Percentiles rank a stretch among this genome's conserved stretches.
phyloP scores from a whole-genome alignment of 2,797 vertebrate species.

The Pipistrellus pygmaeus region DNA sequence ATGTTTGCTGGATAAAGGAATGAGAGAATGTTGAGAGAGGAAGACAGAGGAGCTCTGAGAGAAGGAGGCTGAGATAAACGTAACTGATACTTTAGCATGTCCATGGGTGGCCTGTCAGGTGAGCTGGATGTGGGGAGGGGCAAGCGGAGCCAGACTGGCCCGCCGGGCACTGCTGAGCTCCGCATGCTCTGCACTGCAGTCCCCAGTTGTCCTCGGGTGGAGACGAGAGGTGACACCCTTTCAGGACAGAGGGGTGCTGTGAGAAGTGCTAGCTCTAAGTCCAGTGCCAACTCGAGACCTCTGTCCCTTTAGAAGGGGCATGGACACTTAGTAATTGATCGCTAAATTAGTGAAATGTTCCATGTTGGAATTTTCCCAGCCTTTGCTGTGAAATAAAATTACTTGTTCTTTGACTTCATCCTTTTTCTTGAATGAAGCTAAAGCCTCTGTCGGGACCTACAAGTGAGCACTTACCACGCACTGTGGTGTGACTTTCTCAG shows the following conservation, averaged over 20 bases:
- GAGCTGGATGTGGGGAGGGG: not conserved
- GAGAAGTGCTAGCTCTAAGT: not conserved
- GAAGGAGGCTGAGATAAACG: not conserved
- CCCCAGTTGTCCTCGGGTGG: not conserved
- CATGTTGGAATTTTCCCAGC: not conserved
- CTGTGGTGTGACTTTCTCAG: not conserved
- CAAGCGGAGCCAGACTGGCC: not conserved
- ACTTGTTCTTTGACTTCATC: not conserved
- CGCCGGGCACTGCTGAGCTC: not conserved
- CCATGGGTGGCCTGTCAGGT: too few species aligned
- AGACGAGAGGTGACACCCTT: not conserved
- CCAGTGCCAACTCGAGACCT: not conserved
- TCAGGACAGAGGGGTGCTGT: too few species aligned
- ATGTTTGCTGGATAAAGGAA: not conserved
- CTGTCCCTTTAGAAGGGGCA: not conserved
- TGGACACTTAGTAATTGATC: not conserved
- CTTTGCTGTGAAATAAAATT: conserved; percentile 33
- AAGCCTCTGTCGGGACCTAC: not conserved
- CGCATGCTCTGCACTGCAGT: too few species aligned
- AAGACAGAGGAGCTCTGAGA: not conserved
- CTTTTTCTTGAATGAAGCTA: not conserved
- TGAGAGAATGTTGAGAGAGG: not conserved
- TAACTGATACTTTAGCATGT: not conserved
- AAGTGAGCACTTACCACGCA: not conserved
- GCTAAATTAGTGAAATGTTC: not conserved